Base-by-base conservation (phyloP, 2,797 vertebrate species). In the Pogoniulus pusillus region DNA sequence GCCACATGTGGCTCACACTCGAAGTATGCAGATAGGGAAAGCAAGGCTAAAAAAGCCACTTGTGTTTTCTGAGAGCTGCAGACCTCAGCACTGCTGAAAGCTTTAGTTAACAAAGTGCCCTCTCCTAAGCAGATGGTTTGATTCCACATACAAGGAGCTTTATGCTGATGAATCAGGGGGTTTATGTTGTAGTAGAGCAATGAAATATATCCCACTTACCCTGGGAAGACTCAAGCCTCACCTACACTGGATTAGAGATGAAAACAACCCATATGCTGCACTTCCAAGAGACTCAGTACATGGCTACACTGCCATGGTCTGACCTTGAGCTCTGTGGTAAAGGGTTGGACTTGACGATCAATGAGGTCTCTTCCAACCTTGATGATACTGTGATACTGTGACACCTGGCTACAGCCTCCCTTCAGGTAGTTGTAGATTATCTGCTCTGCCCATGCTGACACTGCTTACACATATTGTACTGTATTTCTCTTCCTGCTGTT, bases 71-170 rank as follows among this genome's bases (percentile, higher is more conserved):
- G 23, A 81, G 43, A 39, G 43, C 63, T 57, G 45, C 43, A 55
- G 49, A 82, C 79, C 82, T 73, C 60, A 37, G 53, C 18, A 34
- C 34, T 39, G 45, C 58, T 53, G 60, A 82, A 87, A 55, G 8
- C 58, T 91, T 79, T 78, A 35, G 73, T 84, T 64, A 91, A 83
- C 62, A 63, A 71, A 62, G 22, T 87, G n/a, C 10, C 9, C 41
- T 66, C 45, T 82, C 41, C 72, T 35, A 66, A 53, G 65, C 29
- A 87, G n/a, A 39, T 60, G 1, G 79, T 13, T 88, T 83, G 49
- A 59, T 16, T 80, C 19, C 34, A 91, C 62, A 34, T 80, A 37
- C 68, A 85, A 72, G 65, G 51, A 92, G 15, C 2, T 76, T 65
- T 92, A 77, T 20, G 30, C 20, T 55, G 59, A 47, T 75, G 47